Evolutionary conservation across 2,888 invertebrate genomes (phyloP).

Genomic region (Rosalia funebris): DNA sequence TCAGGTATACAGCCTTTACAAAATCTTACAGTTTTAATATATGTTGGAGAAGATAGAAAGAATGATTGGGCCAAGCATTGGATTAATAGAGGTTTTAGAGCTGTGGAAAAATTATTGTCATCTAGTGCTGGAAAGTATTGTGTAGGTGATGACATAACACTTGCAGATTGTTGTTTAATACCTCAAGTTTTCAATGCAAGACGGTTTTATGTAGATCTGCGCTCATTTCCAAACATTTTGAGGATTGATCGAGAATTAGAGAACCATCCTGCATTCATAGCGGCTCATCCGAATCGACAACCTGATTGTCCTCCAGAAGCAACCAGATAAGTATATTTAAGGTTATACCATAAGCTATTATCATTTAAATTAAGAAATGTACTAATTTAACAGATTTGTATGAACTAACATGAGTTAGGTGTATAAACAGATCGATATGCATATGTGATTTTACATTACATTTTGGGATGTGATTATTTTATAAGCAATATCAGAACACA

Average conservation of each 20-base stretch:
- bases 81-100: conserved; percentile 90
- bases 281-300: conserved; percentile 90
- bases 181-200: conserved; percentile 96
- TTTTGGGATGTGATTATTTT: no score
- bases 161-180: conserved; percentile 95
- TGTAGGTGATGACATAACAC: conserved; percentile 91
- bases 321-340: neutral
- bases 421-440: no score
- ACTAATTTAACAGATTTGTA: no score
- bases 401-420: no score
- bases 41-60: conserved; percentile 88
- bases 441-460: no score
- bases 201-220: conserved; percentile 92
- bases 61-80: conserved; percentile 94
- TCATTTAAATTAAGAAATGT: no score
- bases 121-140: conserved; percentile 85
- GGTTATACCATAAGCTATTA: no score
- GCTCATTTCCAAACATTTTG: conserved; percentile 88
- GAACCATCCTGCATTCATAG: conserved; percentile 89
- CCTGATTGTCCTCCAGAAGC: conserved; percentile 86
- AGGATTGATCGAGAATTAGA: conserved; percentile 88
- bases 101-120: conserved; percentile 87
- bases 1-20: conserved; percentile 97
- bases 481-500: no score
- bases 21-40: conserved; percentile 87